These are phyloP conservation scores for Tetramorium alpestre DNA, from an alignment of 1,140 invertebrate genomes.

Conservation along the genomic window DNA sequence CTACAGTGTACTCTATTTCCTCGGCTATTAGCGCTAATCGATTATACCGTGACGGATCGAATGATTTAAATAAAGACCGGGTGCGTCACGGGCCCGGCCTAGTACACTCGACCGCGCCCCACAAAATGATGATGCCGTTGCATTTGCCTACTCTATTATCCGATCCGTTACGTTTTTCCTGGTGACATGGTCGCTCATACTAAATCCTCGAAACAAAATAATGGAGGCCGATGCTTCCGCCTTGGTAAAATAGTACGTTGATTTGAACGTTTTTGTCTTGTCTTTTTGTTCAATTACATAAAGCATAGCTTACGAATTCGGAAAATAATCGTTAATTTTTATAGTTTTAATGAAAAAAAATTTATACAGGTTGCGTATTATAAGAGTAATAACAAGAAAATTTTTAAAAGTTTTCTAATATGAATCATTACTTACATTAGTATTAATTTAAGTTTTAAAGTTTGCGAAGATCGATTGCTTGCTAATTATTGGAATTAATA, in stretches of 20 bases:
- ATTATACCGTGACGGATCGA: slow-evolving; percentile 78
- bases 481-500: background rate
- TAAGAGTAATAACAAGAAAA: background rate
- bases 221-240: slow-evolving; percentile 15
- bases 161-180: slow-evolving; percentile 54
- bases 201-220: slow-evolving; percentile 38
- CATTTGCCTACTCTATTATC: slow-evolving; percentile 46
- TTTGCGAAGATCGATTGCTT: background rate
- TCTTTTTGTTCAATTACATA: background rate
- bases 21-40: slow-evolving; percentile 76
- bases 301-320: background rate
- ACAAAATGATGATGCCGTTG: slow-evolving; percentile 64
- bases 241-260: background rate
- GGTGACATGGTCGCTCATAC: slow-evolving; percentile 27
- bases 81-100: slow-evolving; percentile 69
- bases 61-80: slow-evolving; percentile 80
- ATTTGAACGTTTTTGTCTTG: background rate
- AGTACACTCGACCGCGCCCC: slow-evolving; percentile 62
- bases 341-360: background rate
- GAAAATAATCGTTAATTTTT: background rate
- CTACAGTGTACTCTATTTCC: slow-evolving; percentile 64
- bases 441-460: background rate
- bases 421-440: background rate
- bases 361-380: background rate
- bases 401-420: background rate